Evolutionary conservation across 2,888 invertebrate genomes (phyloP).

Genomic region (Ochropacha duplaris): DNA sequence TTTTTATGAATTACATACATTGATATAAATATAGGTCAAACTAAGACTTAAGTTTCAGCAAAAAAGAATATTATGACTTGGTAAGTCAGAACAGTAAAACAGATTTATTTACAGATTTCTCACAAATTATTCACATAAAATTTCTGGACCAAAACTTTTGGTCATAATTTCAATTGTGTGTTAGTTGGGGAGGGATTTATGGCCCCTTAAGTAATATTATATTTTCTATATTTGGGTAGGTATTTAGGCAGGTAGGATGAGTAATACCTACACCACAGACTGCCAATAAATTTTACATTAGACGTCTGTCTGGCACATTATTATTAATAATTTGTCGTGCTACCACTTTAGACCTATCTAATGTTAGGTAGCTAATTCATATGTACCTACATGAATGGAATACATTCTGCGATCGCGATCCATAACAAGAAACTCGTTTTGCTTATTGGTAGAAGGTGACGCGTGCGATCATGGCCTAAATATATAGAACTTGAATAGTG

Average conservation of each 20-base stretch:
- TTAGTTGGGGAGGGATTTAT: too few species aligned
- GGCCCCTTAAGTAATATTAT: too few species aligned
- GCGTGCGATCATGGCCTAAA: slow-evolving; percentile 41
- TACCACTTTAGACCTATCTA: too few species aligned
- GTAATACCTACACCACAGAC: too few species aligned
- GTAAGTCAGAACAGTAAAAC: not conserved
- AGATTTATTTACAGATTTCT: not conserved
- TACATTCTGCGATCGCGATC: slow-evolving; percentile 1
- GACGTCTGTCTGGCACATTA: too few species aligned
- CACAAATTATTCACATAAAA: not conserved
- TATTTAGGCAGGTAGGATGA: too few species aligned
- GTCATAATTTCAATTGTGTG: too few species aligned
- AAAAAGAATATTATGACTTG: not conserved
- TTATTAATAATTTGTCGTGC: too few species aligned
- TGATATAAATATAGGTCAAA: not conserved
- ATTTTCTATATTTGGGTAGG: too few species aligned
- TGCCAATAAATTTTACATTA: too few species aligned
- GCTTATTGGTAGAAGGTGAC: slow-evolving; percentile 37
- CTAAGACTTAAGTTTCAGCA: not conserved
- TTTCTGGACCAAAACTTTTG: not conserved
- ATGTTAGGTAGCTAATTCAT: not conserved
- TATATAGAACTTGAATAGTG: slow-evolving; percentile 35
- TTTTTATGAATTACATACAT: not conserved
- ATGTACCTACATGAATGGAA: not conserved
- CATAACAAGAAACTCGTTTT: slow-evolving; percentile 15